Conservation (phyloP, 1,140 invertebrate genomes). For the Idris sp. region DNA sequence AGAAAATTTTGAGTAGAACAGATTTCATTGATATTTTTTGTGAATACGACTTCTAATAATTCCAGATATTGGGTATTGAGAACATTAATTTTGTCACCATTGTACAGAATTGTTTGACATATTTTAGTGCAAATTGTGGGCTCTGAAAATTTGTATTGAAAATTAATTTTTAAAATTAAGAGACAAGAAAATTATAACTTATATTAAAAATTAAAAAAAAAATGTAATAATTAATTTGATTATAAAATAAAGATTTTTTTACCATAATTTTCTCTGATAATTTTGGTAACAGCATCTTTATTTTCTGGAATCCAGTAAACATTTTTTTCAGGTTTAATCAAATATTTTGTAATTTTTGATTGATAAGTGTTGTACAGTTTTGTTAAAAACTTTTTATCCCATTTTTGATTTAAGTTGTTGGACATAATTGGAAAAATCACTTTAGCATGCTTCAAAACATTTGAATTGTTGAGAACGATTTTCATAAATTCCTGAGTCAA, state of each 20-base stretch:
- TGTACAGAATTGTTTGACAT: slow-evolving; percentile 66
- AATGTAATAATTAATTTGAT: neutral
- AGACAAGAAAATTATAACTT: slow-evolving; percentile 24
- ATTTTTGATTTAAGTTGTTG: slow-evolving; percentile 65
- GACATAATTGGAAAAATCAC: slow-evolving; percentile 70
- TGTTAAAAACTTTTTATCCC: slow-evolving; percentile 66
- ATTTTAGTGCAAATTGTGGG: slow-evolving; percentile 62
- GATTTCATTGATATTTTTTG: slow-evolving; percentile 69
- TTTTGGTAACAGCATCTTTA: slow-evolving; percentile 57
- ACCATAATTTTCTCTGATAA: slow-evolving; percentile 71
- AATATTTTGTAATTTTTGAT: slow-evolving; percentile 65
- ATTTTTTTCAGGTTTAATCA: slow-evolving; percentile 56
- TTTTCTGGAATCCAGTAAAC: slow-evolving; percentile 69
- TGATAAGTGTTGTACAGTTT: slow-evolving; percentile 63
- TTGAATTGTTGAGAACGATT: slow-evolving; percentile 49
- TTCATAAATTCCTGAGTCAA: slow-evolving; percentile 65
- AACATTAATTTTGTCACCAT: slow-evolving; percentile 70
- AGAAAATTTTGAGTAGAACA: slow-evolving; percentile 79
- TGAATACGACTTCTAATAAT: slow-evolving; percentile 72
- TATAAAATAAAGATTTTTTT: slow-evolving; percentile 29
- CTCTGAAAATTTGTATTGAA: too few species aligned
- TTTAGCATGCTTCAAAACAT: slow-evolving; percentile 55
- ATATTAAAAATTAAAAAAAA: slow-evolving; percentile 3
- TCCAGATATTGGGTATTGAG: slow-evolving; percentile 68
- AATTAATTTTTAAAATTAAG: too few species aligned